Percentiles rank a stretch among this genome's conserved stretches.
phyloP scores from a whole-genome alignment of 2,888 invertebrate species.

The Luperina nickerlii region DNA sequence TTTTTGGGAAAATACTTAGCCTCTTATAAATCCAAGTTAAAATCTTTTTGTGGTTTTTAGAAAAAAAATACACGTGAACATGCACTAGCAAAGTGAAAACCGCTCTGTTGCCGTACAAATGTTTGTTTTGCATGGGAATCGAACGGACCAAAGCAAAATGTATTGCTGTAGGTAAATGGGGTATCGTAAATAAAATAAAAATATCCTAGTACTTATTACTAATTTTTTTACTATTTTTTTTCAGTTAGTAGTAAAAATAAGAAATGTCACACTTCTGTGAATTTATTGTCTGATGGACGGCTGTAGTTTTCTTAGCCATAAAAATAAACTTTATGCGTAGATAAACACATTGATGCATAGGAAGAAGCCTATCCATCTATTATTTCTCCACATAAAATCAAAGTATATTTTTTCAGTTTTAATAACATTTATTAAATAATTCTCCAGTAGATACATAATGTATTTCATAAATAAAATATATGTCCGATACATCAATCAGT shows the following conservation, averaged over 20 bases:
- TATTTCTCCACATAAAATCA: not conserved
- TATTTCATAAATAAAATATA: constrained; percentile 43
- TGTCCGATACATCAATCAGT: constrained; percentile 18
- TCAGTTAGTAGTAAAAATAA: not conserved
- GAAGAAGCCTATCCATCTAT: not conserved
- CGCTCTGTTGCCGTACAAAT: not conserved
- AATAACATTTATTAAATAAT: not conserved
- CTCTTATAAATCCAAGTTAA: not conserved
- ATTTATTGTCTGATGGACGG: no score
- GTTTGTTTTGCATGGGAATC: not conserved
- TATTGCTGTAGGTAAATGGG: not conserved
- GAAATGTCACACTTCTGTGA: not conserved
- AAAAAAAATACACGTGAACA: not conserved
- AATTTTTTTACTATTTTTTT: not conserved
- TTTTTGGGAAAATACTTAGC: not conserved
- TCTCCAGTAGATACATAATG: constrained; percentile 18
- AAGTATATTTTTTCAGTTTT: not conserved
- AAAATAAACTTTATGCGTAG: not conserved
- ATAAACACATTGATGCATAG: no score
- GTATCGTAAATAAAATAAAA: not conserved
- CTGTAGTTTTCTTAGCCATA: not conserved
- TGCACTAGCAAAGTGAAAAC: not conserved
- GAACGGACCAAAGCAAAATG: not conserved
- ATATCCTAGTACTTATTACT: not conserved
- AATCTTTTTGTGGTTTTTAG: not conserved